Conservation (phyloP, 2,797 vertebrate genomes). For the Lophotriccus pileatus region DNA sequence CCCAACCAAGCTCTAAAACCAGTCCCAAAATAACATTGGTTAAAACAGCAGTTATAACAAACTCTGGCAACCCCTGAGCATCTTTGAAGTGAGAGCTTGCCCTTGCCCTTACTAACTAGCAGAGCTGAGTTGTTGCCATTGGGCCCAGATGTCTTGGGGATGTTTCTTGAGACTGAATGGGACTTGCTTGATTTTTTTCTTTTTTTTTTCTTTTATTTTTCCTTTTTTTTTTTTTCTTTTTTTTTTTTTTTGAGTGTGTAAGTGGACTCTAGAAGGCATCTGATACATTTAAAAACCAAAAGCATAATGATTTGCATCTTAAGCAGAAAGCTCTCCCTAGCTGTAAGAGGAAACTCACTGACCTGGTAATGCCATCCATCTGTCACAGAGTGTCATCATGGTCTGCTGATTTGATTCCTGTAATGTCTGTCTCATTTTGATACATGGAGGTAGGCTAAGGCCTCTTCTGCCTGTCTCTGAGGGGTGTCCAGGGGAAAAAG, state of each 20-base stretch:
- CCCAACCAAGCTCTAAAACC: constrained; percentile 52
- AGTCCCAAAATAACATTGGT: neutral
- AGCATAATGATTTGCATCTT: neutral
- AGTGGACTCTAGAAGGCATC: constrained; percentile 9
- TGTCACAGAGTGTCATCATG: constrained; percentile 51
- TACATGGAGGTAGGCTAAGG: constrained; percentile 18
- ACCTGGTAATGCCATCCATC: constrained; percentile 56
- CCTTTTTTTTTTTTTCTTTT: neutral
- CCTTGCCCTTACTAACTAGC: neutral
- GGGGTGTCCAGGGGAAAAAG: neutral
- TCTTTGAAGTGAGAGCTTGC: constrained; percentile 33
- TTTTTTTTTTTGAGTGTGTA: neutral
- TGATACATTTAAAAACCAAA: constrained; percentile 21
- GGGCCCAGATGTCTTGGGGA: constrained; percentile 30
- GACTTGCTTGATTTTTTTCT: neutral
- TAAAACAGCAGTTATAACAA: constrained; percentile 9
- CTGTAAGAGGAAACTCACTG: constrained; percentile 55
- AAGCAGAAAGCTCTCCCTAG: constrained; percentile 37
- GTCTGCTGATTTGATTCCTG: constrained; percentile 54
- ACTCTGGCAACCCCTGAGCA: constrained; percentile 27
- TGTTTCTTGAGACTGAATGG: constrained; percentile 51
- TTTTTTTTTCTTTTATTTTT: neutral
- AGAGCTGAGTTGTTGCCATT: constrained; percentile 42
- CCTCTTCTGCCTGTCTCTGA: constrained; percentile 24
- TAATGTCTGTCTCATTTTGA: constrained; percentile 48